Evolutionary conservation across 2,113 vertebrate species (phyloP).

Genomic region (Okapia johnstoni): DNA sequence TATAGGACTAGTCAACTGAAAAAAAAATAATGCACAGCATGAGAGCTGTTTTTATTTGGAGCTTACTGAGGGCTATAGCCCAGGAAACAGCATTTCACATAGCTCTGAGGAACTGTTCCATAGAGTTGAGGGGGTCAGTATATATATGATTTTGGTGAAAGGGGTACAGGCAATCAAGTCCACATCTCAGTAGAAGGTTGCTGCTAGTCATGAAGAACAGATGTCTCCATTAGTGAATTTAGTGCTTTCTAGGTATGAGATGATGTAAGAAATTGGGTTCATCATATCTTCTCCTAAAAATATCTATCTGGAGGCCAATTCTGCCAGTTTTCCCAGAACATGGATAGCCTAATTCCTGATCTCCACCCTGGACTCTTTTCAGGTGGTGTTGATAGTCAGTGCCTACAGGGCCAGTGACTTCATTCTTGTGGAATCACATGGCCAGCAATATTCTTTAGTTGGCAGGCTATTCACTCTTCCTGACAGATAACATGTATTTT

Average conservation of each 20-base stretch:
- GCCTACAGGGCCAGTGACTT: not conserved
- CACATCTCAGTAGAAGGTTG: not conserved
- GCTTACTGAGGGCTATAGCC: not conserved
- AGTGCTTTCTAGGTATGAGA: not conserved
- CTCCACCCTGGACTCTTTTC: not conserved
- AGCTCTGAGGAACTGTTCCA: not conserved
- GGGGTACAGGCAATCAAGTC: not conserved
- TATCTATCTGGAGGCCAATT: not conserved
- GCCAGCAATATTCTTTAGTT: not conserved
- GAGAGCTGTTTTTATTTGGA: not conserved
- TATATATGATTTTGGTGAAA: not conserved
- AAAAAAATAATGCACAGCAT: fast-evolving
- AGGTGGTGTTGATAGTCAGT: not conserved
- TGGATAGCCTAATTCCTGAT: not conserved
- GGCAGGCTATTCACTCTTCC: not conserved
- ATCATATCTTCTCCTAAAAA: not conserved
- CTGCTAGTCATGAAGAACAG: not conserved
- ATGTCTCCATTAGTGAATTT: not conserved
- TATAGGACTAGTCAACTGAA: not conserved
- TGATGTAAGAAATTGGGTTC: not conserved
- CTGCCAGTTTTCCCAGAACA: not conserved
- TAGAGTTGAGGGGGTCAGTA: not conserved
- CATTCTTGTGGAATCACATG: not conserved
- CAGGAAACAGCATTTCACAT: not conserved
- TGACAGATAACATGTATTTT: not conserved